These are phyloP conservation scores for Orthonyx spaldingii DNA, from an alignment of 2,113 vertebrate genomes.

Conservation along the genomic window DNA sequence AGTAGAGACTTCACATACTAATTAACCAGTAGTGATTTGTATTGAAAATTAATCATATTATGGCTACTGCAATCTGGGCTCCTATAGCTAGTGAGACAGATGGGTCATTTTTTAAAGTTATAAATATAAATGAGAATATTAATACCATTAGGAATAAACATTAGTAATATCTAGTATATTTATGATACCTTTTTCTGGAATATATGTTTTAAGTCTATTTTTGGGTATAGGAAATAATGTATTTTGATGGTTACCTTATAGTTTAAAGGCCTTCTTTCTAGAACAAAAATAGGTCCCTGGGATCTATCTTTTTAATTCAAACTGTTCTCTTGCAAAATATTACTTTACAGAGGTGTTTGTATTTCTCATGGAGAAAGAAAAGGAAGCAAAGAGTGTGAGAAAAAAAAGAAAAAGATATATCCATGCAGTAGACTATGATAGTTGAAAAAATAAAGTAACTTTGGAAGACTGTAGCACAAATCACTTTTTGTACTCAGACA, in stretches of 20 bases:
- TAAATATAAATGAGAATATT: constrained; percentile 67
- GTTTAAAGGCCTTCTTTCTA: constrained; percentile 6
- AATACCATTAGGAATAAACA: constrained; percentile 48
- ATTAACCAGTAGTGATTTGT: constrained; percentile 44
- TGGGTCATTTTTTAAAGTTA: constrained; percentile 55
- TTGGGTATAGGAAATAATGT: not conserved
- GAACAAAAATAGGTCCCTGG: not conserved
- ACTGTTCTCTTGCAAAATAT: not conserved
- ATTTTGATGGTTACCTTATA: not conserved
- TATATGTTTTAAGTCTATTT: not conserved
- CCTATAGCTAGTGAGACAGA: constrained; percentile 51
- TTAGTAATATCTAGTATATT: constrained; percentile 50
- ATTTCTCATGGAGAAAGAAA: not conserved
- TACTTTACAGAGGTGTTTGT: constrained; percentile 2
- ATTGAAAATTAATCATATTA: constrained; percentile 49
- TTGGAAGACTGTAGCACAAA: not conserved
- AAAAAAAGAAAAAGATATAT: not conserved
- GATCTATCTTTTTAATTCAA: not conserved
- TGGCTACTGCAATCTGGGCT: constrained; percentile 31
- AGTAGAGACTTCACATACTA: constrained; percentile 49
- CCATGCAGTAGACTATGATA: not conserved
- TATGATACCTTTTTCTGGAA: constrained; percentile 51
- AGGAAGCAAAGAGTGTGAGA: not conserved
- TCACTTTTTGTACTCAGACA: not conserved
- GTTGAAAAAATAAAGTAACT: not conserved